Base-by-base conservation (phyloP, 2,888 invertebrate genomes). In the Salticus scenicus region DNA sequence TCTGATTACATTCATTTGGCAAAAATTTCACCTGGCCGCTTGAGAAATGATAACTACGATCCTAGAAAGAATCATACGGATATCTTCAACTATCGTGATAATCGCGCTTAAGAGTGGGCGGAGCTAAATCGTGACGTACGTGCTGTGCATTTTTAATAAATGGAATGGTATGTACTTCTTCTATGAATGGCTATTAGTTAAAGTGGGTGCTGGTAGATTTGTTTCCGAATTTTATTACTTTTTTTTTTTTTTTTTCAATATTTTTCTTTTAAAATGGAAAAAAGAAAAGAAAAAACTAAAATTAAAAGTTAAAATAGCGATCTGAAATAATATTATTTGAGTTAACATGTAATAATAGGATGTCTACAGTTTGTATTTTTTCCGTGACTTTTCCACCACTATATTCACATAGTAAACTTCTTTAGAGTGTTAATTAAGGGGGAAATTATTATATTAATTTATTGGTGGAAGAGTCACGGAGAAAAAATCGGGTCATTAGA, bases 1-100 rank as follows among this genome's bases (percentile, higher is more conserved):
- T 77, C 57, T 41, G 77, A 84, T 84, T 84, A 84, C 83, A 84
- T 84, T 84, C 83, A 84, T 84, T 84, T 84, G 83, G 47, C 66
- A n/a, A 67, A 73, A 78, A 69, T 67, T 67, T 84, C 83, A 84
- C 77, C 83, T 84, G 83, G 83, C 77, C 57, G 66, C 51, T 63
- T 73, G 83, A 84, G 69, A 72, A 84, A 84, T 84, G 83, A 63
- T 77, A 77, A 84, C 83, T 73, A 63, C 74, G 69, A 33, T 66
- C 79, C 28, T 41, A 70, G 27, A 10, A 37, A 37, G 76, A 77
- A 77, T 83, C 75, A 77, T 76, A 76, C 51, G 80, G 51, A 81
- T 74, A 64, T 67, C 63, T 37, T 37, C 37, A 7, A 10, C 72
- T 83, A 72, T 71, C 67, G 72, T 67, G 76, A 84, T 84, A 78